A percentile compares a stretch with the other conserved stretches of the same genome.
Conservation (phyloP, 2,797 vertebrate species). For the Hemibagrus guttatus region DNA sequence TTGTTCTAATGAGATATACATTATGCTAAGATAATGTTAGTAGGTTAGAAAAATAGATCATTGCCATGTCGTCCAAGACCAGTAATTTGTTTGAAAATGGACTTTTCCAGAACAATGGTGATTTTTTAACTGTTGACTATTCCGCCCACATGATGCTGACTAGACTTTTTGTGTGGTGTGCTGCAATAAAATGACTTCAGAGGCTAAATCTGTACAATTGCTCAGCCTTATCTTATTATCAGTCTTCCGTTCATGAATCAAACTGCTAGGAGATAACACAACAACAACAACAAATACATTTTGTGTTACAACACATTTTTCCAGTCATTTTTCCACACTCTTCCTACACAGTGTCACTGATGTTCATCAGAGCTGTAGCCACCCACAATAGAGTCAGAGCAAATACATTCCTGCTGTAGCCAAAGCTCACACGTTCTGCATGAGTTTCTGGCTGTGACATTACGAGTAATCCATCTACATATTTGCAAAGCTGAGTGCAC, state of each 20-base stretch:
- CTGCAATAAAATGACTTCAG: conserved; percentile 27
- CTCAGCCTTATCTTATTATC: conserved; percentile 39
- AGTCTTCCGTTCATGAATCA: conserved; percentile 40
- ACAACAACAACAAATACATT: conserved; percentile 28
- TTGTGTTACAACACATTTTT: conserved; percentile 20
- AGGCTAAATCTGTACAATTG: conserved; percentile 23
- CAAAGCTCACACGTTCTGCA: background rate
- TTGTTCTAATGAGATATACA: background rate
- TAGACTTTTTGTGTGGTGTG: conserved; percentile 44
- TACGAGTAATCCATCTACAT: background rate
- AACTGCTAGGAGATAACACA: conserved; percentile 31
- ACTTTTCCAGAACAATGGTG: background rate
- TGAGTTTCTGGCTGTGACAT: conserved; percentile 10
- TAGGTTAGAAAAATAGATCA: background rate
- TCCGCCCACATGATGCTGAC: conserved; percentile 45
- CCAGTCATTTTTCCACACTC: conserved; percentile 43
- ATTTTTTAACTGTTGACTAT: conserved; percentile 49
- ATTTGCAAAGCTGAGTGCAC: background rate
- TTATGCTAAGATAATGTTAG: conserved; percentile 10
- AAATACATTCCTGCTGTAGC: conserved; percentile 27
- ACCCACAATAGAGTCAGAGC: conserved; percentile 19
- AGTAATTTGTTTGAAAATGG: background rate
- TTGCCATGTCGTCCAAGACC: conserved; percentile 19
- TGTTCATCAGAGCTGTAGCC: conserved; percentile 24
- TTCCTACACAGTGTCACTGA: conserved; percentile 27